A percentile compares a stretch with the other conserved stretches of the same genome.
phyloP scores from a whole-genome alignment of 2,888 invertebrate species.

The Bugulina stolonifera region DNA sequence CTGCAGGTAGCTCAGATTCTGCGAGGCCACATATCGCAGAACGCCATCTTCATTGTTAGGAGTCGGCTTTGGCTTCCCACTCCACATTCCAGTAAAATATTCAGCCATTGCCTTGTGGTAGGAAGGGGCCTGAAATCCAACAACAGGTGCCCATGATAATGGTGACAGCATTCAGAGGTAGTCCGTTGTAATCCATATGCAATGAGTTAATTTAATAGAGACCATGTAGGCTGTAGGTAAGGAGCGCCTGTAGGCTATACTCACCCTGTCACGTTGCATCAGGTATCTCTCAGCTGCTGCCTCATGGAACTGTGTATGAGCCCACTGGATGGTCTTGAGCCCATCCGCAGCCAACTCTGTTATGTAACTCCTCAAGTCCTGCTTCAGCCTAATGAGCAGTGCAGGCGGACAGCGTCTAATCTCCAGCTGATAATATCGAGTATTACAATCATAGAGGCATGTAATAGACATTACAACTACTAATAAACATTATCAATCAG shows the following conservation, averaged over 20 bases:
- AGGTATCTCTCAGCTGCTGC: slow-evolving; percentile 63
- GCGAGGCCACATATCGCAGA: slow-evolving; percentile 35
- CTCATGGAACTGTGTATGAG: slow-evolving; percentile 60
- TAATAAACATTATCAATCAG: no score
- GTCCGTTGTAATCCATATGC: no score
- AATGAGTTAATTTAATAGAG: no score
- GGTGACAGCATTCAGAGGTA: no score
- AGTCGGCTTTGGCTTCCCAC: slow-evolving; percentile 37
- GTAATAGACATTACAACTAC: no score
- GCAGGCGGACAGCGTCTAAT: slow-evolving; percentile 41
- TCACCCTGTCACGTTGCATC: slow-evolving; percentile 38
- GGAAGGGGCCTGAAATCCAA: slow-evolving; percentile 40
- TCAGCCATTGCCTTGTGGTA: slow-evolving; percentile 49
- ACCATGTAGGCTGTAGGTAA: no score
- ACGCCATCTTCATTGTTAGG: slow-evolving; percentile 35
- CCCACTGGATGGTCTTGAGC: slow-evolving; percentile 59
- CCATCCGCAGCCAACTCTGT: slow-evolving; percentile 37
- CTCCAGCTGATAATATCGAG: no score
- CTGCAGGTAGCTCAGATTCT: slow-evolving; percentile 35
- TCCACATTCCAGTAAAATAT: slow-evolving; percentile 47
- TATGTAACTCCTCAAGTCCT: slow-evolving; percentile 37
- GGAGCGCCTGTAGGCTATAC: background rate
- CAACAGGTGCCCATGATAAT: no score
- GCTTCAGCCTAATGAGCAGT: slow-evolving; percentile 39
- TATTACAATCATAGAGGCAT: no score